phyloP scores from a whole-genome alignment of 1,140 invertebrate species.

The Phymorhynchus buccinoides region DNA sequence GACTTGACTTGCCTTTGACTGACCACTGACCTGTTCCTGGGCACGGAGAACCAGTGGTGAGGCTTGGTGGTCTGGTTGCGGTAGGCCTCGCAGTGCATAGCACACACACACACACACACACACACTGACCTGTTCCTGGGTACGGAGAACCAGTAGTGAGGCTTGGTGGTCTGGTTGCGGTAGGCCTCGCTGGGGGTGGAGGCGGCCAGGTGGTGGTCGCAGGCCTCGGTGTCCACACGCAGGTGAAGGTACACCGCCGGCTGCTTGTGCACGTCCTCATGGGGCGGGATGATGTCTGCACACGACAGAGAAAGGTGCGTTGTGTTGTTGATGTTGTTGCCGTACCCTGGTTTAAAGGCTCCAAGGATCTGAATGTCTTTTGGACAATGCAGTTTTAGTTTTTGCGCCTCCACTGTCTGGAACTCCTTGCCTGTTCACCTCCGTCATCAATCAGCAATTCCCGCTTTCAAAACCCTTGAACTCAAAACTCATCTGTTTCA shows the following conservation, averaged over 20 bases:
- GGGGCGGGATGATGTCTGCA: conserved; percentile 12
- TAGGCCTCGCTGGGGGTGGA: conserved; percentile 90
- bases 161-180: conserved; percentile 78
- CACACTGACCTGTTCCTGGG: conserved; percentile 87
- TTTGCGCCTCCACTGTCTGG: too few species aligned
- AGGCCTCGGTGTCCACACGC: conserved; percentile 90
- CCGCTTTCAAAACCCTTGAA: too few species aligned
- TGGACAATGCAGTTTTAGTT: too few species aligned
- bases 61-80: conserved; percentile 79
- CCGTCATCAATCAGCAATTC: too few species aligned
- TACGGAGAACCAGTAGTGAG: conserved; percentile 97
- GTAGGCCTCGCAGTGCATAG: conserved; percentile 91
- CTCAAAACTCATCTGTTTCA: too few species aligned
- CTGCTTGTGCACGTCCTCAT: conserved; percentile 42
- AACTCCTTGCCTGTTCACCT: too few species aligned
- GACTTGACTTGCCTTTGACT: too few species aligned
- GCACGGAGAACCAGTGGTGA: conserved; percentile 97
- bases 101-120: too few species aligned
- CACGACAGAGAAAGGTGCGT: too few species aligned
- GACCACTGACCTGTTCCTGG: conserved; percentile 90
- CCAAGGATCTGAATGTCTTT: too few species aligned
- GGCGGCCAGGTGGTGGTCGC: conserved; percentile 86
- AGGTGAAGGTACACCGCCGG: conserved; percentile 82
- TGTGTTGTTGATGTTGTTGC: too few species aligned
- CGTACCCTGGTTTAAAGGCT: too few species aligned